These are phyloP conservation scores for Gambusia affinis DNA, from an alignment of 2,113 vertebrate genomes.

Conservation along the genomic window DNA sequence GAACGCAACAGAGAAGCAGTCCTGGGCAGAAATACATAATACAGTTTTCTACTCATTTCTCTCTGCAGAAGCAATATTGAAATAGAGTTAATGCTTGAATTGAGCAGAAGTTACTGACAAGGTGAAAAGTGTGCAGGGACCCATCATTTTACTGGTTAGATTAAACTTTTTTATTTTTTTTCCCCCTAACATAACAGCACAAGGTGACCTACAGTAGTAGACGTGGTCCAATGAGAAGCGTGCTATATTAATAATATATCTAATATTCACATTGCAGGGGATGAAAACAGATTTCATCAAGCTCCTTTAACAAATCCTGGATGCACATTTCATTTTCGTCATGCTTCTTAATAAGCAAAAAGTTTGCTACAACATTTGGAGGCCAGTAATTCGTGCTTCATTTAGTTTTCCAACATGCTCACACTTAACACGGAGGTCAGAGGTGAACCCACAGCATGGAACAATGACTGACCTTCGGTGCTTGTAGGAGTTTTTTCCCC, in stretches of 20 bases:
- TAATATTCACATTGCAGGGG: background rate
- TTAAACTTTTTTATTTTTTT: slow-evolving; percentile 8
- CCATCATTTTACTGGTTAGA: background rate
- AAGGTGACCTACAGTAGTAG: slow-evolving; percentile 56
- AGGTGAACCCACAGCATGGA: slow-evolving; percentile 25
- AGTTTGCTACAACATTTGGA: background rate
- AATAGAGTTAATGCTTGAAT: slow-evolving; percentile 18
- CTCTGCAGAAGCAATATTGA: background rate
- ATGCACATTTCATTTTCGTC: slow-evolving; percentile 20
- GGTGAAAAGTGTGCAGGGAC: slow-evolving; percentile 24
- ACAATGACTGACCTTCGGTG: slow-evolving; percentile 8
- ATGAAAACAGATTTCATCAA: slow-evolving; percentile 2
- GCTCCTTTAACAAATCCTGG: slow-evolving; percentile 23
- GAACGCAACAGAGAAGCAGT: background rate
- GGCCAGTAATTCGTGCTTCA: background rate
- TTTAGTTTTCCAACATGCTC: slow-evolving; percentile 28
- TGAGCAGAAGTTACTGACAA: slow-evolving; percentile 12
- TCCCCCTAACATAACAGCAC: slow-evolving; percentile 12
- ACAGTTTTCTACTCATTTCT: slow-evolving; percentile 7
- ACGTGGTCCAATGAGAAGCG: slow-evolving; percentile 26
- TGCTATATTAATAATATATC: slow-evolving; percentile 24
- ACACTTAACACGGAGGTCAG: slow-evolving; percentile 29
- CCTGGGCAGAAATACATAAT: background rate
- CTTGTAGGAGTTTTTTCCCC: background rate
- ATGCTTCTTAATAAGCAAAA: slow-evolving; percentile 26